Evolutionary conservation across 2,113 vertebrate genomes (phyloP), one percentile per base, ranked within the genome.

Genomic region (Aspiorhynchus laticeps): DNA sequence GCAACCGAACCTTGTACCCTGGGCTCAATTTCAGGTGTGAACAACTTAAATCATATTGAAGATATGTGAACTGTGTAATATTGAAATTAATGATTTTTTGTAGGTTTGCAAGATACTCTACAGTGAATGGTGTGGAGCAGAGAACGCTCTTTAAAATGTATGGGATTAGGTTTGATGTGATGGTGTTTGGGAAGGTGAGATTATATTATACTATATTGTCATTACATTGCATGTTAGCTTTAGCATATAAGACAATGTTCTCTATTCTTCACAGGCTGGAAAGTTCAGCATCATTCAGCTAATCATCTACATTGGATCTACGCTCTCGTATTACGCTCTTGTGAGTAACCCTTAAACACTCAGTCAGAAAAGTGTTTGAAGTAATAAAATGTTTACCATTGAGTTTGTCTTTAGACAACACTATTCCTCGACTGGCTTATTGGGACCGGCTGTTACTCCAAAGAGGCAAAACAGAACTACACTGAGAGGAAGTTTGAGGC

Each of bases 111-210:
- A 96, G 90, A 90, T 95, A 97, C 92, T 95, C 93, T 85, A 92
- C 78, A n/a, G 90, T 89, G 53, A 56, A 90, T 5, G 94, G 94
- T 2, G 83, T 67, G 26, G 95, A 97, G 80, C 90, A 93, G 83
- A 91, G 97, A 31, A 97, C 95, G 0, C 93, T 98, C 31, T 95
- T 95, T 85, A 97, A 97, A 92, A 96, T 91, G 0, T 97, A 94
- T 0, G 97, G 96, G 59, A 96, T 98, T 91, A 91, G 94, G 51
- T 98, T 98, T 88, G 96, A 97, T 77, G 94, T 97, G 91, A 94
- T 97, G 90, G 96, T 98, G 73, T 97, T 96, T 0, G 96, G 97
- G 89, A 95, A 93, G 31, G 97, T 97, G 86, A 91, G 92, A 90
- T 17, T 4, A 2, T 17, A 17, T 80, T 78, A 36, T 21, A 14